A percentile compares a stretch with the other conserved stretches of the same genome.
These are phyloP conservation scores for Himalopsyche anomala DNA, from an alignment of 2,888 invertebrate species.

Conservation along the genomic window DNA sequence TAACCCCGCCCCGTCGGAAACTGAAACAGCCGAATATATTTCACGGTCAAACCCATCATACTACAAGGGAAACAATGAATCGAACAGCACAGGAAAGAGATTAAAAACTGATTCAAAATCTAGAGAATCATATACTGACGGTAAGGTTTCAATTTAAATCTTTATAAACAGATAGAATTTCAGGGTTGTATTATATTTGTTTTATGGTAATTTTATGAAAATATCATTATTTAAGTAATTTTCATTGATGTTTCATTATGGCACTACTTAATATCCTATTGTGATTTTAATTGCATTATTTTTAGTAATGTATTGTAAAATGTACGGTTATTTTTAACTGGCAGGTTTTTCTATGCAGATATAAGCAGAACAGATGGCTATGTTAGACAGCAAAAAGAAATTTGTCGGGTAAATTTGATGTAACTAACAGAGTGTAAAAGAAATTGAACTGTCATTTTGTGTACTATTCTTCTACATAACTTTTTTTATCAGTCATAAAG, in stretches of 20 bases:
- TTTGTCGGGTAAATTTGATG: slow-evolving; percentile 53
- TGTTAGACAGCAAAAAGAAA: slow-evolving; percentile 38
- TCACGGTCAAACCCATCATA: slow-evolving; percentile 43
- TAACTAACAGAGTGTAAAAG: slow-evolving; percentile 51
- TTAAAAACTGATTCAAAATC: slow-evolving; percentile 62
- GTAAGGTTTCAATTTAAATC: slow-evolving; percentile 48
- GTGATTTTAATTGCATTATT: slow-evolving; percentile 46
- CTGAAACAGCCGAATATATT: slow-evolving; percentile 48
- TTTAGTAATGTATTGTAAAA: neutral
- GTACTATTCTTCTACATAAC: slow-evolving; percentile 12
- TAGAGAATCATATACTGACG: slow-evolving; percentile 61
- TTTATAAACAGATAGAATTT: too few relatives aligned
- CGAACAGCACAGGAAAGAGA: slow-evolving; percentile 57
- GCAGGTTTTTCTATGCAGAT: slow-evolving; percentile 60
- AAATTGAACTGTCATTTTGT: slow-evolving; percentile 12
- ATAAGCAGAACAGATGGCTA: slow-evolving; percentile 45
- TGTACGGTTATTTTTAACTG: slow-evolving; percentile 43
- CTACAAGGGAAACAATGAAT: slow-evolving; percentile 48
- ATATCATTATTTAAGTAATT: too few relatives aligned
- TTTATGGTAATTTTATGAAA: too few relatives aligned
- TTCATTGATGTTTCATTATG: too few relatives aligned
- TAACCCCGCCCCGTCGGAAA: slow-evolving; percentile 30
- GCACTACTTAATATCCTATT: neutral
- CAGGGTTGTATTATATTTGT: too few relatives aligned
- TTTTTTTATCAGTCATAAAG: neutral